Evolutionary conservation across 2,888 invertebrate species (phyloP).

Genomic region (Eupithecia dodoneata): DNA sequence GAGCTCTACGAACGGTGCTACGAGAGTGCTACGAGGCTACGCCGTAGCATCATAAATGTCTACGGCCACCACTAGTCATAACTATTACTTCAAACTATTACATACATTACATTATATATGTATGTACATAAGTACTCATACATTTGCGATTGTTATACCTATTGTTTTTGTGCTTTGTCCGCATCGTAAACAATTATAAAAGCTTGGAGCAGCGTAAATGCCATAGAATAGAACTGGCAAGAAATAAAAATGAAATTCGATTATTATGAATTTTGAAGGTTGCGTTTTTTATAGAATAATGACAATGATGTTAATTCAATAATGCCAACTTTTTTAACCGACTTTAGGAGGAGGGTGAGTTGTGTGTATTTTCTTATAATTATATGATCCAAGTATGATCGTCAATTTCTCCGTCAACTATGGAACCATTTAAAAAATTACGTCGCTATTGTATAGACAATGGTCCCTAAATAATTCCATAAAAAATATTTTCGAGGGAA

Average conservation of each 20-base stretch:
- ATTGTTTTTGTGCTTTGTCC: constrained; percentile 13
- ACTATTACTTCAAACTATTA: constrained; percentile 24
- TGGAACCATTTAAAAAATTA: too few species aligned
- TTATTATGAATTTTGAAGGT: not conserved
- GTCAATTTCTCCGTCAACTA: too few species aligned
- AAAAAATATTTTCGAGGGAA: too few species aligned
- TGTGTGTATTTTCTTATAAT: too few species aligned
- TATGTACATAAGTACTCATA: constrained; percentile 14
- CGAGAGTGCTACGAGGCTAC: constrained; percentile 23
- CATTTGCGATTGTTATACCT: constrained; percentile 9
- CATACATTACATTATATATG: not conserved
- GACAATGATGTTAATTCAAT: not conserved
- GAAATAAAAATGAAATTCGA: not conserved
- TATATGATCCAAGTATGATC: too few species aligned
- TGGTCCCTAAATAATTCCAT: too few species aligned
- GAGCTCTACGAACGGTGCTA: constrained; percentile 19
- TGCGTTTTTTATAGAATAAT: not conserved
- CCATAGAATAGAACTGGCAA: not conserved
- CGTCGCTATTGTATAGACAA: too few species aligned
- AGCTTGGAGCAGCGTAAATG: not conserved
- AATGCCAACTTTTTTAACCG: too few species aligned
- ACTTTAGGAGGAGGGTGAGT: too few species aligned
- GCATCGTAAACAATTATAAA: constrained; percentile 4
- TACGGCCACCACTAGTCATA: constrained; percentile 12
- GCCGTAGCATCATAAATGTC: constrained; percentile 20